Conservation (phyloP, 1,140 invertebrate species). For the Drosophila lacertosa region DNA sequence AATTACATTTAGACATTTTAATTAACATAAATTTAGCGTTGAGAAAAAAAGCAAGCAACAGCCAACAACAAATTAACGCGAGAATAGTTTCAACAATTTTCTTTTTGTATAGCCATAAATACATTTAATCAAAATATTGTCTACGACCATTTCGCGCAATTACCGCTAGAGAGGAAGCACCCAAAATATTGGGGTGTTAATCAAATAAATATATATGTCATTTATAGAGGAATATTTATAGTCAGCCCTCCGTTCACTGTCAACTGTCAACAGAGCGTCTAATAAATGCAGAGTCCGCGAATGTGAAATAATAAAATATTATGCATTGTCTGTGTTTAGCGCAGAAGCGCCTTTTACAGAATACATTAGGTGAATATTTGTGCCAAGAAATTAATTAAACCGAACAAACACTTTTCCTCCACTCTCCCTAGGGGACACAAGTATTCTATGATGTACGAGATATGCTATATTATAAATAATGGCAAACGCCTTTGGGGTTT, state of each 20-base stretch:
- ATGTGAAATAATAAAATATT: not conserved
- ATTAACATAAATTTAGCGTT: slow-evolving; percentile 78
- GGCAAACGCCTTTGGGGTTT: slow-evolving; percentile 3
- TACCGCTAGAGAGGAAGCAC: not conserved
- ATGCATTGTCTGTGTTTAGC: slow-evolving; percentile 25
- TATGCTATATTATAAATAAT: slow-evolving; percentile 20
- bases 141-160: not conserved
- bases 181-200: slow-evolving; percentile 55
- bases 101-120: slow-evolving; percentile 38
- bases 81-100: slow-evolving; percentile 55
- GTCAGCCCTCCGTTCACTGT: slow-evolving; percentile 1
- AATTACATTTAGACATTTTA: slow-evolving; percentile 77
- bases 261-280: slow-evolving; percentile 26
- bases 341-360: not conserved
- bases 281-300: slow-evolving; percentile 44
- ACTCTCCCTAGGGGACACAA: slow-evolving; percentile 5
- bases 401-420: not conserved
- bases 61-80: slow-evolving; percentile 34
- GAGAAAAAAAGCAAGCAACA: slow-evolving; percentile 46
- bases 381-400: slow-evolving; percentile 77
- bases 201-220: slow-evolving; percentile 47
- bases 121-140: slow-evolving; percentile 36
- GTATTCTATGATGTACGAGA: not conserved
- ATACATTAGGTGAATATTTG: slow-evolving; percentile 41
- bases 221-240: slow-evolving; percentile 25